Conservation (phyloP, 2,113 vertebrate genomes). For the Sylvicapra grimmia region DNA sequence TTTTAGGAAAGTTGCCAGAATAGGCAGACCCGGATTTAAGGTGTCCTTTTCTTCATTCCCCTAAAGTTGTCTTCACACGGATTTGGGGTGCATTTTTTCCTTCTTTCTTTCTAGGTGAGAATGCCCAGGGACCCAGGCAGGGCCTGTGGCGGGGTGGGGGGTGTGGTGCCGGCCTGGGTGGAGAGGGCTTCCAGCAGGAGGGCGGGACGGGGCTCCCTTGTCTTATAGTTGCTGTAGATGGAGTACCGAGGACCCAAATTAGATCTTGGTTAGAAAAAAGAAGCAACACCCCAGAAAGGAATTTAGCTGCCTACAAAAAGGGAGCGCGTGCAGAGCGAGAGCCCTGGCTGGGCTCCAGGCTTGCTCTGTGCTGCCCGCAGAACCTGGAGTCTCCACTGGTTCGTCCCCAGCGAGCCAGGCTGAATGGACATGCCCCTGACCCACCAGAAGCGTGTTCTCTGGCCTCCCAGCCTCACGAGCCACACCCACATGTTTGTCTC, state of each 20-base stretch:
- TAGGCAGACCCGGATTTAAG: not conserved
- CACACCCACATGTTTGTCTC: not conserved
- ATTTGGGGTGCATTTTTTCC: not conserved
- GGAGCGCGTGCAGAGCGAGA: not conserved
- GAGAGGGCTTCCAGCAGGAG: not conserved
- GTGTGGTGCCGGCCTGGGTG: too few relatives aligned
- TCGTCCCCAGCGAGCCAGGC: not conserved
- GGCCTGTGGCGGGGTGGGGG: too few relatives aligned
- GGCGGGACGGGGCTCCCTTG: rapidly evolving
- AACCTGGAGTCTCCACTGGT: not conserved
- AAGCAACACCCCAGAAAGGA: not conserved
- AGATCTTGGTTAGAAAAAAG: not conserved
- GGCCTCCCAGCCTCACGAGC: not conserved
- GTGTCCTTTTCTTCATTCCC: not conserved
- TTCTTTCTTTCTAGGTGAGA: not conserved
- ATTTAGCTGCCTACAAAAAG: not conserved
- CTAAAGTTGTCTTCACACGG: not conserved
- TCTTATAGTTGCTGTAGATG: not conserved
- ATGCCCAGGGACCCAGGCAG: not conserved
- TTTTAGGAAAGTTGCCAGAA: not conserved
- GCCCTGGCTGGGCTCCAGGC: not conserved
- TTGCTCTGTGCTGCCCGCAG: rapidly evolving
- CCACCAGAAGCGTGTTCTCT: not conserved
- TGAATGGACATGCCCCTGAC: not conserved
- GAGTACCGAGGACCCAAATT: not conserved